Evolutionary conservation across 2,113 vertebrate genomes (phyloP).

Genomic region (Labrus mixtus): DNA sequence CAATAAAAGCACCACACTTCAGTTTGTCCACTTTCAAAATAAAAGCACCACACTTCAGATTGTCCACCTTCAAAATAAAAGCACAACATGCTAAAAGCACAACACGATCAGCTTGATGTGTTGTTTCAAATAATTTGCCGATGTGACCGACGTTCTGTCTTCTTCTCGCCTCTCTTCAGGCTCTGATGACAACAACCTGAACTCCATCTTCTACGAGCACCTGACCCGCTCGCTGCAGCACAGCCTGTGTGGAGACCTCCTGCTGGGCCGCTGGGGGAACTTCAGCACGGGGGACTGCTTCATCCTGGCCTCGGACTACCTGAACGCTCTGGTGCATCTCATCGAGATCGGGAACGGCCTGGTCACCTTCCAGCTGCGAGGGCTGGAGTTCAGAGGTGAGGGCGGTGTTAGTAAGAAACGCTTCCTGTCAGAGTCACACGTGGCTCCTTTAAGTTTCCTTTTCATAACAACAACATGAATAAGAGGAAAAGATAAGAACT

Average conservation of each 20-base stretch:
- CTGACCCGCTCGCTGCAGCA: conserved; percentile 92
- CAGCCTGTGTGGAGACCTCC: conserved; percentile 91
- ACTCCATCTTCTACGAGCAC: conserved; percentile 95
- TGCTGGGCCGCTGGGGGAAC: conserved; percentile 92
- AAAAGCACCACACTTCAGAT: too few species aligned
- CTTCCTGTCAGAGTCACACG: too few species aligned
- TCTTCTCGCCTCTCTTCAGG: conserved; percentile 71
- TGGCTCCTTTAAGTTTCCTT: too few species aligned
- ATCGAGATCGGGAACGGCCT: conserved; percentile 93
- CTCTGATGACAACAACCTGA: conserved; percentile 92
- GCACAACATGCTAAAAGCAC: too few species aligned
- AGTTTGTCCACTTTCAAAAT: too few species aligned
- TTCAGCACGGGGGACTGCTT: conserved; percentile 91
- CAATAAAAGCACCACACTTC: too few species aligned
- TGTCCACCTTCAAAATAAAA: too few species aligned
- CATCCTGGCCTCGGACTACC: conserved; percentile 93
- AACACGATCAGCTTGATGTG: too few species aligned
- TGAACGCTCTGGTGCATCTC: conserved; percentile 92
- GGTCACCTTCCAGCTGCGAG: conserved; percentile 92
- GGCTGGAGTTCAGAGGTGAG: conserved; percentile 93
- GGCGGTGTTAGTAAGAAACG: not conserved
- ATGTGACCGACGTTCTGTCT: too few species aligned
- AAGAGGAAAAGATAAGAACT: too few species aligned
- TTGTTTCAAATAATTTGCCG: too few species aligned
- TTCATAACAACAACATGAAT: too few species aligned